Conservation (phyloP, 1,140 invertebrate species). For the Ruditapes philippinarum region DNA sequence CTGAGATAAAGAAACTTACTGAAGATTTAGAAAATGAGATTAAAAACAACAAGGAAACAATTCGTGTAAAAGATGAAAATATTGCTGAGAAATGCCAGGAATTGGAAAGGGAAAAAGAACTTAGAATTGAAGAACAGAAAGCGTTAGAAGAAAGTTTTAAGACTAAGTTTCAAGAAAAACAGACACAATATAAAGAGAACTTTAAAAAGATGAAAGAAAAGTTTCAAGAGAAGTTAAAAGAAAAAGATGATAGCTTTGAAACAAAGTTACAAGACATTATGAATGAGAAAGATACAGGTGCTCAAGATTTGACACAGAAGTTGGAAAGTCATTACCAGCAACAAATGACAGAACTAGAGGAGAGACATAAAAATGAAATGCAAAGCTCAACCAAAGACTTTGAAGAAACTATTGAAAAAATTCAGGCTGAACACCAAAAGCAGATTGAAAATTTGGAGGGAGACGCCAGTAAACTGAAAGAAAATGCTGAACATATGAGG, state of each 20-base stretch:
- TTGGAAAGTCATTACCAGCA: slow-evolving; percentile 76
- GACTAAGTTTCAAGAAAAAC: slow-evolving; percentile 78
- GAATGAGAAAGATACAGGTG: slow-evolving; percentile 75
- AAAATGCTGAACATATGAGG: slow-evolving; percentile 43
- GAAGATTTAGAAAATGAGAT: slow-evolving; percentile 41
- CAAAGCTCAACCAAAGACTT: slow-evolving; percentile 60
- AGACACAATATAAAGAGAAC: slow-evolving; percentile 78
- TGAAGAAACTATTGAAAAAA: slow-evolving; percentile 63
- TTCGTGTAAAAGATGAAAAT: slow-evolving; percentile 59
- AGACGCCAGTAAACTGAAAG: slow-evolving; percentile 33
- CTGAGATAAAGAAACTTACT: slow-evolving; percentile 54
- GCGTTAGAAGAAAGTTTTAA: slow-evolving; percentile 77
- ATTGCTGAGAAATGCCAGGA: slow-evolving; percentile 47
- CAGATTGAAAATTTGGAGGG: slow-evolving; percentile 21
- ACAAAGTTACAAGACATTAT: slow-evolving; percentile 74
- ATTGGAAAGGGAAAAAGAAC: slow-evolving; percentile 17
- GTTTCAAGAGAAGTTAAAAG: slow-evolving; percentile 81
- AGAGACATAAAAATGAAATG: slow-evolving; percentile 69
- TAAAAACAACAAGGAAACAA: slow-evolving; percentile 52
- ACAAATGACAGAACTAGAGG: slow-evolving; percentile 73
- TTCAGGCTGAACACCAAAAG: slow-evolving; percentile 28
- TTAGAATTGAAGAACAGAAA: slow-evolving; percentile 63
- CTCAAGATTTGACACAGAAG: slow-evolving; percentile 74
- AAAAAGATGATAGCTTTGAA: slow-evolving; percentile 81
- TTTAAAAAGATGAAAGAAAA: slow-evolving; percentile 80